Conservation (phyloP, 2,797 vertebrate genomes). For the Hypotaenidia okinawae region DNA sequence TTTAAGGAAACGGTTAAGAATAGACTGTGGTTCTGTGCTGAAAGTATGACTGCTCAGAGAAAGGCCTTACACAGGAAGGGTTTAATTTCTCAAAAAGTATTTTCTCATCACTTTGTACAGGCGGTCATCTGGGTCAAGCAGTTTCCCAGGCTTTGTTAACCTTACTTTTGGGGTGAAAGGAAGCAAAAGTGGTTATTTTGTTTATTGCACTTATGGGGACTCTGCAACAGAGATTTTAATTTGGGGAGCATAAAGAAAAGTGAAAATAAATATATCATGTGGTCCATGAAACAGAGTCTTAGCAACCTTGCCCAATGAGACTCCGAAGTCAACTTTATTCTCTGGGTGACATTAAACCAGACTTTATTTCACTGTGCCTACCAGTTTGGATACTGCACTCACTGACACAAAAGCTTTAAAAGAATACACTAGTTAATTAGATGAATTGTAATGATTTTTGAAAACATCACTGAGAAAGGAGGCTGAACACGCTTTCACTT, state of each 20-base stretch:
- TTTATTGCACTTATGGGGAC: neutral
- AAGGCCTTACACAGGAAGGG: neutral
- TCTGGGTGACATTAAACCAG: neutral
- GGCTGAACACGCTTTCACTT: neutral
- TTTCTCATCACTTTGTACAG: neutral
- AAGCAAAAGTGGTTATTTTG: neutral
- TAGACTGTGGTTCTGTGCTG: neutral
- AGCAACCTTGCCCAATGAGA: neutral
- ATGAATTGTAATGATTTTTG: neutral
- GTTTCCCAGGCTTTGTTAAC: slow-evolving; percentile 27
- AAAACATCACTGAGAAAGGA: slow-evolving; percentile 14
- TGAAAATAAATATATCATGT: neutral
- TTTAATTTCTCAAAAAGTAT: neutral
- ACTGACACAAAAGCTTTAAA: slow-evolving; percentile 2
- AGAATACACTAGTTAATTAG: slow-evolving; percentile 18
- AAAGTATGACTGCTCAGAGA: neutral
- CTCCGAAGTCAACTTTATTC: neutral
- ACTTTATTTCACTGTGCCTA: neutral
- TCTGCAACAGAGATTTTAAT: slow-evolving; percentile 9
- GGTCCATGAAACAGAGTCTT: neutral
- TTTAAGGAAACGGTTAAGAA: neutral
- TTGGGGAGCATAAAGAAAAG: neutral
- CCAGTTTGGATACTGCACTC: neutral
- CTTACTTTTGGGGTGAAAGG: neutral
- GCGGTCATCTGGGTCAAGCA: neutral